Base-by-base conservation (phyloP, 2,797 vertebrate species). In the Pseudomugil gertrudae region DNA sequence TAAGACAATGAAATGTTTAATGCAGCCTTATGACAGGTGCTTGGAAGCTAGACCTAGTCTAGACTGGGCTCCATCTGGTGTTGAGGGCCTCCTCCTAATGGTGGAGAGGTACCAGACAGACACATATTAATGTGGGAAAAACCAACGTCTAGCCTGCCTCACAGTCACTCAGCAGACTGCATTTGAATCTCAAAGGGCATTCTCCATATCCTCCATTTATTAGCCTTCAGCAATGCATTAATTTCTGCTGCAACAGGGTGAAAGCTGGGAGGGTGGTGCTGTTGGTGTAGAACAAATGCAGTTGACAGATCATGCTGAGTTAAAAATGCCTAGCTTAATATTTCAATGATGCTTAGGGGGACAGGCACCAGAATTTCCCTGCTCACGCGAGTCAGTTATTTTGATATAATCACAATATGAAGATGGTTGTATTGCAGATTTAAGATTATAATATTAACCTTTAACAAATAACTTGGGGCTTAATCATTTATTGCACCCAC, bases 51-150 rank as follows among this genome's bases (percentile, higher is more conserved):
- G 86, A 87, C 86, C 69, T 47, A 81, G 84, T 83, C 91, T 84
- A 92, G 87, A 92, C 93, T 85, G 90, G 91, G 86, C 93, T 94
- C 92, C 93, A 94, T 94, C 93, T 94, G 93, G 84, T 89, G 88
- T 80, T 78, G 84, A 91, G 90, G 90, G 89, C 90, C 90, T 89
- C 87, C 87, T 84, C 87, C 78, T 89, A 86, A 85, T 86, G 80
- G 83, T 57, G 78, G 56, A 89, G 87, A 92, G 92, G 85, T 77
- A 84, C 87, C 89, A 92, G 90, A 89, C 92, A 93, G 92, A 93
- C 91, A 93, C 87, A 93, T 91, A 93, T 93, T 95, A 94, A 94
- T 94, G 94, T 93, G 92, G 91, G 93, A 92, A 94, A 40, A 90
- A 89, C 59, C 66, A 10, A 76, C 75, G 90, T 93, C 90, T 92